These are phyloP conservation scores for Hippoglossus hippoglossus DNA, from an alignment of 2,797 vertebrate species.

Conservation along the genomic window DNA sequence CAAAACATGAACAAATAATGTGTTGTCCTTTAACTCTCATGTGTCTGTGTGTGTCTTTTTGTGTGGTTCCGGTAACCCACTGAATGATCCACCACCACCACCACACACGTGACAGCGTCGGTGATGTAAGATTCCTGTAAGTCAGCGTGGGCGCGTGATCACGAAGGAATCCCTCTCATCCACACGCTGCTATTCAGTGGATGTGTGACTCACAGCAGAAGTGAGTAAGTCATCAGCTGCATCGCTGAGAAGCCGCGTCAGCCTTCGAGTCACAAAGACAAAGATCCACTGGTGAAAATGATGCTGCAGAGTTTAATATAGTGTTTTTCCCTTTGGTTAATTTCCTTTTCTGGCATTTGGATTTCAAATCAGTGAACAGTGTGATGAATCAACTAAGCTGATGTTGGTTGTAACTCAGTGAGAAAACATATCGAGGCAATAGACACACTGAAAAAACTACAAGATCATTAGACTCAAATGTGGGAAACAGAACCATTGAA, in stretches of 20 bases:
- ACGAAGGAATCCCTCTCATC: slow-evolving; percentile 32
- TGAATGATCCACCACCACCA: not conserved
- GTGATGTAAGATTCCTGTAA: slow-evolving; percentile 34
- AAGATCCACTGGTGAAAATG: not conserved
- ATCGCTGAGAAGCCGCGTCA: slow-evolving; percentile 29
- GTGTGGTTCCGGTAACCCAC: slow-evolving; percentile 22
- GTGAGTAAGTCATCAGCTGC: slow-evolving; percentile 43
- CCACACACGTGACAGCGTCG: slow-evolving; percentile 5
- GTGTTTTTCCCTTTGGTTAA: not conserved
- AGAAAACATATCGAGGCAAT: no score
- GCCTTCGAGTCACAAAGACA: not conserved
- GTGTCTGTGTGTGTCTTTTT: not conserved
- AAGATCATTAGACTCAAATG: not conserved
- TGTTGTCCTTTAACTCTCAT: not conserved
- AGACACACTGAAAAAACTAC: not conserved
- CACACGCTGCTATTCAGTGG: slow-evolving; percentile 28
- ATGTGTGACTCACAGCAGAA: slow-evolving; percentile 50
- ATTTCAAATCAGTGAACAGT: no score
- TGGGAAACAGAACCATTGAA: not conserved
- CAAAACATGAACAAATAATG: slow-evolving; percentile 4
- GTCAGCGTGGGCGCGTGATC: slow-evolving; percentile 28
- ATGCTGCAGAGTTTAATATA: slow-evolving; percentile 1
- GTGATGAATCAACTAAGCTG: no score
- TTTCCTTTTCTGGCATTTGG: not conserved
- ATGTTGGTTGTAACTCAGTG: no score